phyloP scores from a whole-genome alignment of 2,797 vertebrate species.

The Alcedo quadribrachys region DNA sequence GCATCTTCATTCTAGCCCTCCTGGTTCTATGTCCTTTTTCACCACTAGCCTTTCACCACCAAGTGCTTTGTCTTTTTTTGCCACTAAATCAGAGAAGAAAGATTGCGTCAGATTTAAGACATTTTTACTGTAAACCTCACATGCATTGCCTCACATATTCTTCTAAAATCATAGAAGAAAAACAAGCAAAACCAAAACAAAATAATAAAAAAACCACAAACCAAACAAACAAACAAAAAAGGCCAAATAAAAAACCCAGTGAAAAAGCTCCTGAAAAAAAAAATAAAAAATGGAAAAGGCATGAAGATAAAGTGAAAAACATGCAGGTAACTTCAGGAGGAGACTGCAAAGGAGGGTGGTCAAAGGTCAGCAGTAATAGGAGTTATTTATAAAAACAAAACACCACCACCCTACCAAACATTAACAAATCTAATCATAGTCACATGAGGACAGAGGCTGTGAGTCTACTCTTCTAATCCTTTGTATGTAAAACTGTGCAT shows the following conservation, averaged over 20 bases:
- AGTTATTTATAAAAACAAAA: neutral
- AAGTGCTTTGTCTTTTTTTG: neutral
- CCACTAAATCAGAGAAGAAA: neutral
- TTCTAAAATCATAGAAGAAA: neutral
- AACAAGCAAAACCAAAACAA: neutral
- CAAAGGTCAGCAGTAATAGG: neutral
- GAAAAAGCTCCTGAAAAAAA: neutral
- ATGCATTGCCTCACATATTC: neutral
- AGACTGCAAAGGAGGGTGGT: neutral
- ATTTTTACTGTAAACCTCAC: neutral
- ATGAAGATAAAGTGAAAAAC: neutral
- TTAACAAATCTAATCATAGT: neutral
- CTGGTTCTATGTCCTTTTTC: neutral
- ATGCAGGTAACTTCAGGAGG: neutral
- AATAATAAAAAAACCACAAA: neutral
- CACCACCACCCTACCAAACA: neutral
- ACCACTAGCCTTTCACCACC: neutral
- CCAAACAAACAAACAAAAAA: neutral
- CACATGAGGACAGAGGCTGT: neutral
- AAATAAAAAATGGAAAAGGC: neutral
- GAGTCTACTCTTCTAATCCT: neutral
- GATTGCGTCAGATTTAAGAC: neutral
- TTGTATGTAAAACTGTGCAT: neutral
- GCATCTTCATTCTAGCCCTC: neutral
- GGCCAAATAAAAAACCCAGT: neutral